These are phyloP conservation scores for Drosophila bipectinata DNA, from an alignment of 1,140 invertebrate species.

Conservation along the genomic window DNA sequence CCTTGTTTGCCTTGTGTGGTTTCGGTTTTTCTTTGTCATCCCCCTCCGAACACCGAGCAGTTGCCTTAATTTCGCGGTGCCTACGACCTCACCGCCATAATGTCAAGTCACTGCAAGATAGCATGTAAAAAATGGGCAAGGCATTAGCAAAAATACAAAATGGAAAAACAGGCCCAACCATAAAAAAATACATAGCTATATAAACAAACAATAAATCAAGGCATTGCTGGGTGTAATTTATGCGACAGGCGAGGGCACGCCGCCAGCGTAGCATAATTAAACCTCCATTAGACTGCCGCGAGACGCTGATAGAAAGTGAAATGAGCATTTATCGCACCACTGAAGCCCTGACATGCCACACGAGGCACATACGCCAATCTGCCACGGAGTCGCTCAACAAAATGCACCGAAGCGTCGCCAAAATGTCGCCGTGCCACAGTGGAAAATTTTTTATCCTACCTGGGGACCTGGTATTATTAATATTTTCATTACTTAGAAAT, in stretches of 20 bases:
- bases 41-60: constrained; percentile 3
- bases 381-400: constrained; percentile 22
- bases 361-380: constrained; percentile 20
- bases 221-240: constrained; percentile 62
- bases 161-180: not conserved
- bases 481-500: not conserved
- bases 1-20: constrained; percentile 62
- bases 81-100: constrained; percentile 61
- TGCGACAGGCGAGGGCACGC: constrained; percentile 67
- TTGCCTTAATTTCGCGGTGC: constrained; percentile 37
- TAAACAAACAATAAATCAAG: constrained; percentile 60
- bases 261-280: constrained; percentile 65
- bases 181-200: constrained; percentile 12
- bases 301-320: constrained; percentile 74
- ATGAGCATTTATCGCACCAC: constrained; percentile 73
- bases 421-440: constrained; percentile 30
- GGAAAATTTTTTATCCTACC: constrained; percentile 5
- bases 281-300: constrained; percentile 71
- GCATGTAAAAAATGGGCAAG: constrained; percentile 39
- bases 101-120: constrained; percentile 55
- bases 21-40: constrained; percentile 30
- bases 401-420: constrained; percentile 73
- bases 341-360: constrained; percentile 66
- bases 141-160: constrained; percentile 41
- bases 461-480: not conserved